These are phyloP conservation scores for Chromis chromis DNA, from an alignment of 2,797 vertebrate genomes.

Conservation along the genomic window DNA sequence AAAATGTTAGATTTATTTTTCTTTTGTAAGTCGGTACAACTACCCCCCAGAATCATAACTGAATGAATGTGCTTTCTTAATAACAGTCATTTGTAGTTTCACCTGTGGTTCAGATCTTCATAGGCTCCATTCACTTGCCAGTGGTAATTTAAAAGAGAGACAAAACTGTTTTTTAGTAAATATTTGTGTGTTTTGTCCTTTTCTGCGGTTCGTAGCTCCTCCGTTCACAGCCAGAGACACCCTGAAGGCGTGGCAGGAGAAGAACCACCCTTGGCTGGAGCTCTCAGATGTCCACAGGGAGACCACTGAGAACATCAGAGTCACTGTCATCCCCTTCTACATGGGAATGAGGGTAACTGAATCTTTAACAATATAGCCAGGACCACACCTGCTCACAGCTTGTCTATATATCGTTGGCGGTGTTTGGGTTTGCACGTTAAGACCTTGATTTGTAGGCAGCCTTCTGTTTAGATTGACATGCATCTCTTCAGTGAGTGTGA, in stretches of 20 bases:
- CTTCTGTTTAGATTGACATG: background rate
- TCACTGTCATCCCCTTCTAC: slow-evolving; percentile 98
- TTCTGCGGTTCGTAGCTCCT: slow-evolving; percentile 81
- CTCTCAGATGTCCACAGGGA: slow-evolving; percentile 97
- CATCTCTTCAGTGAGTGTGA: background rate
- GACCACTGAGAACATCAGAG: slow-evolving; percentile 96
- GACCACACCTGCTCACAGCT: background rate
- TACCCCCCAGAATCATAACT: no score
- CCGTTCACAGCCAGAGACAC: slow-evolving; percentile 94
- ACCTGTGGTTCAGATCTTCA: background rate
- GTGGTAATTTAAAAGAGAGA: background rate
- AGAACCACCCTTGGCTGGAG: slow-evolving; percentile 99
- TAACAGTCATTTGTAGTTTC: no score
- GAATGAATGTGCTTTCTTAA: no score
- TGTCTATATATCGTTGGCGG: background rate
- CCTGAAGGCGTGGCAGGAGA: slow-evolving; percentile 97
- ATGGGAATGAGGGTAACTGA: slow-evolving; percentile 96
- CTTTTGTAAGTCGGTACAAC: no score
- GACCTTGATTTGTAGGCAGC: background rate
- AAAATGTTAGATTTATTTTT: no score
- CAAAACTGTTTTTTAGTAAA: background rate
- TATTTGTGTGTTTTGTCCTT: background rate
- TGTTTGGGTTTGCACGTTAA: background rate
- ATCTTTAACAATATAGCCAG: background rate
- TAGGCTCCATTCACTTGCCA: background rate